Evolutionary conservation across 2,888 invertebrate species (phyloP), one percentile per base, ranked within the genome.

Genomic region (Papilio elwesi): DNA sequence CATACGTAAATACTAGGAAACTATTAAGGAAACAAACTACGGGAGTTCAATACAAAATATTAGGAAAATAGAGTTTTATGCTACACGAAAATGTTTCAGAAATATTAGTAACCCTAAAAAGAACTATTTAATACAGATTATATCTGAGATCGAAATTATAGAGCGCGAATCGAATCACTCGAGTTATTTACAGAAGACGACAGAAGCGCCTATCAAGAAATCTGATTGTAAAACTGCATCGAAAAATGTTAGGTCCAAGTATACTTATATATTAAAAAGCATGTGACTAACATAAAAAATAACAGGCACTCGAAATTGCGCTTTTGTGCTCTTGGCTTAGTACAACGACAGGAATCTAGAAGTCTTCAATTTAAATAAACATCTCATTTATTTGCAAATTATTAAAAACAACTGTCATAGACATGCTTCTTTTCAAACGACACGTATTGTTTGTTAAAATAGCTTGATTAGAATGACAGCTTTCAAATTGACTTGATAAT

Each of bases 31-130:
- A 88, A 88, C 81, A 85, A 84, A 80, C 90, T 91, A 91, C 86
- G 73, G 89, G 87, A 87, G 80, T 85, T 85, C 83, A 89, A 87
- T 90, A 90, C 83, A 91, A 92, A 90, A 90, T 81, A 90, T 91
- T 92, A 92, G 91, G 91, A 92, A 92, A 92, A 92, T 93, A 92
- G 88, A 85, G 83, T 86, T 87, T 86, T 85, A 87, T 84, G 85
- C 87, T 89, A 91, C 85, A 86, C 86, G 88, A 87, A 88, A 89
- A 89, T 78, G 78, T 86, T 82, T 91, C 87, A 87, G 89, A 91
- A 90, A 90, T 82, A 83, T 86, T 64, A 72, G 68, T 82, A 80
- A 83, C 81, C 79, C 82, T 81, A 77, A 81, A 59, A 82, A 81
- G 83, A 83, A 81, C 76, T 81, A 79, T 79, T 75, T 76, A 77